Base-by-base conservation (phyloP, 35 echinoderm and acorn worm genomes). In the Heliocidaris tuberculata region DNA sequence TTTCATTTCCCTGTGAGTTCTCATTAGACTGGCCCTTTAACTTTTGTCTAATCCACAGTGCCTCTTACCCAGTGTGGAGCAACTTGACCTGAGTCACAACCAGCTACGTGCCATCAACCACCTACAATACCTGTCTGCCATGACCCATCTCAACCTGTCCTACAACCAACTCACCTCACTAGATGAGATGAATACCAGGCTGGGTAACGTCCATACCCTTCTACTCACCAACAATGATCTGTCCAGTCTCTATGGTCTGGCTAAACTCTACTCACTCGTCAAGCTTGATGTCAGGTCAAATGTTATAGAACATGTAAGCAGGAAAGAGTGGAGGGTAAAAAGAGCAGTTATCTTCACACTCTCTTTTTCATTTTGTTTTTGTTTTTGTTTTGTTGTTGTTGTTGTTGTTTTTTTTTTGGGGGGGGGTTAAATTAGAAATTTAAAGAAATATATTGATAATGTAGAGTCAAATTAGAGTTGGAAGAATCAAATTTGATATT, bases 221-320 rank as follows among this genome's bases (percentile, higher is more conserved):
- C 95, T 94, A 47, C 94, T 99, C 19, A 92, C 98, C 31, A 93
- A 93, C 60, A 99, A 99, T 71, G 94, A 97, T 32, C 86, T 99
- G 5, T 32, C 85, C 11, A 97, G 94, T 92, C 88, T 99, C 24
- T 50, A 95, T 30, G 98, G 97, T 32, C 92, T 97, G 48, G 90
- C 56, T 42, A 99, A 99, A 56, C 94, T 99, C 29, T 99, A 99
- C 88, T 99, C 98, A 13, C 92, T 99, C 32, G 97, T 97, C 35
- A 87, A 97, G 31, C 92, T 99, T 50, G 97, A 99, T 85, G 96
- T 99, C 86, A 96, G 98, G 85, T 94, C 95, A 24, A 99, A 99
- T 85, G 61, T 90, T 30, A 97, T 99, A 32, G 95, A 96, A 95
- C 65, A 97, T 30, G 98, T 99, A 92, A 96, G 98, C 93, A 78